These are phyloP conservation scores for Megamerina dolium DNA, from an alignment of 2,888 invertebrate genomes.

Conservation along the genomic window DNA sequence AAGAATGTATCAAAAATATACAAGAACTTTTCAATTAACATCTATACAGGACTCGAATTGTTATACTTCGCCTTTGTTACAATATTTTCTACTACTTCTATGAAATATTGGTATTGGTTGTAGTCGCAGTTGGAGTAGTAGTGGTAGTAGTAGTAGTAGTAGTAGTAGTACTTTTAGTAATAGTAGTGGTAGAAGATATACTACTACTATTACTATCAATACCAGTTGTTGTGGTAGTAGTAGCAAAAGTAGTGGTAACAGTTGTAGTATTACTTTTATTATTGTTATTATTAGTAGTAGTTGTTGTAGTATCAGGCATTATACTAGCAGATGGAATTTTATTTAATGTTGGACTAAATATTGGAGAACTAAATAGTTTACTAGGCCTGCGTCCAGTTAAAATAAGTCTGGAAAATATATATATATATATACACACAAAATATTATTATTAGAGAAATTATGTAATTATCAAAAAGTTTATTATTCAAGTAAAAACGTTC, in stretches of 20 bases:
- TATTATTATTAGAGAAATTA: no score
- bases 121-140: conserved; percentile 8
- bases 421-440: no score
- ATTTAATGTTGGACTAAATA: conserved; percentile 40
- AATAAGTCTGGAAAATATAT: conserved; percentile 44
- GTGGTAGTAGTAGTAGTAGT: conserved; percentile 5
- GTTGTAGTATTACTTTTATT: conserved; percentile 12
- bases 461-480: no score
- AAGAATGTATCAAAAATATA: no score
- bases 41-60: no score
- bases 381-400: conserved; percentile 49
- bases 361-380: conserved; percentile 43
- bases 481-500: no score
- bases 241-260: conserved; percentile 11
- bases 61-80: no score
- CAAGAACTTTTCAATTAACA: no score
- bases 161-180: conserved; percentile 24
- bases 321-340: conserved; percentile 20
- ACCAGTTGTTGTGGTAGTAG: conserved; percentile 15
- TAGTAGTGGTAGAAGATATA: conserved; percentile 27
- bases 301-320: conserved; percentile 8
- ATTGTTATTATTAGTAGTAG: conserved; percentile 9
- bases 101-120: conserved; percentile 11
- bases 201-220: conserved; percentile 17
- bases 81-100: no score